Conservation (phyloP, 2,113 vertebrate species). For the Dissostichus mawsoni region DNA sequence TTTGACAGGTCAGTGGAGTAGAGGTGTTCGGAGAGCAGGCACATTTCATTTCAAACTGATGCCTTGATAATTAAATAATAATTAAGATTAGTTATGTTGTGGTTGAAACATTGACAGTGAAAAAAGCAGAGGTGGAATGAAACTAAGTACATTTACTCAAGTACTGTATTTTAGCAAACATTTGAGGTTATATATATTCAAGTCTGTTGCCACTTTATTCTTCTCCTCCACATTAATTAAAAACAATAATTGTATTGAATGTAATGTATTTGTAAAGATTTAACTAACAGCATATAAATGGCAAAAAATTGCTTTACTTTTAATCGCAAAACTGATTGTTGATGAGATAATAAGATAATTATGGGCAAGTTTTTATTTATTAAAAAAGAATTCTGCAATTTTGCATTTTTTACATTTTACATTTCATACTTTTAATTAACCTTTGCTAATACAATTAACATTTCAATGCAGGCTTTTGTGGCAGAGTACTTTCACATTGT, state of each 20-base stretch:
- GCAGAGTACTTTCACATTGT: not conserved
- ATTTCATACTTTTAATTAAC: not conserved
- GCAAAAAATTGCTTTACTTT: too few relatives aligned
- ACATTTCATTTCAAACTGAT: not conserved
- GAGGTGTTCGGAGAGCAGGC: slow-evolving; percentile 1
- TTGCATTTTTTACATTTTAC: too few relatives aligned
- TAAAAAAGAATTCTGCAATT: too few relatives aligned
- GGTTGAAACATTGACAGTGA: not conserved
- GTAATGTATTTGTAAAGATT: too few relatives aligned
- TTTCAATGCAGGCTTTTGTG: not conserved
- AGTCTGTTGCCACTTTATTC: not conserved
- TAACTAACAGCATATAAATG: too few relatives aligned
- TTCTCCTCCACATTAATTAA: not conserved
- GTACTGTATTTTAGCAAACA: not conserved
- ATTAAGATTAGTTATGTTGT: not conserved
- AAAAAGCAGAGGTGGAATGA: not conserved
- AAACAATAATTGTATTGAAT: too few relatives aligned
- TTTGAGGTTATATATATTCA: not conserved
- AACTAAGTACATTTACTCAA: not conserved
- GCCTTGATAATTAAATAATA: not conserved
- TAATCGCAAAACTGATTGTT: not conserved
- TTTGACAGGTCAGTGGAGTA: not conserved
- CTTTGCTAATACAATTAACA: not conserved
- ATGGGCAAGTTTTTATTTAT: too few relatives aligned
- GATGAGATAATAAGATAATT: too few relatives aligned